These are phyloP conservation scores for Nowickia ferox DNA, from an alignment of 2,888 invertebrate genomes.

Conservation along the genomic window DNA sequence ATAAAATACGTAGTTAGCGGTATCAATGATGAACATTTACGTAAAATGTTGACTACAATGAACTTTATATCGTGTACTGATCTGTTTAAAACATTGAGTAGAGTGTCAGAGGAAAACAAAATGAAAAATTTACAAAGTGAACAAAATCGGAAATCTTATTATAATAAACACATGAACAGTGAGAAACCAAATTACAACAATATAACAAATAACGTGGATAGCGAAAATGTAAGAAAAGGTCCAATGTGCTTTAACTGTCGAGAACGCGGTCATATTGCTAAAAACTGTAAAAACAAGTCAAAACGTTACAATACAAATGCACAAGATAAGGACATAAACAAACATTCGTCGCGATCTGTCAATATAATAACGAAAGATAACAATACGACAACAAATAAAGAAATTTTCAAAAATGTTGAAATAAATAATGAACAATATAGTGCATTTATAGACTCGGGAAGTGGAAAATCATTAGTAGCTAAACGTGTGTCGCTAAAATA, in stretches of 20 bases:
- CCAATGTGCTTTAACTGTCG: background rate
- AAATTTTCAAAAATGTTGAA: too few species aligned
- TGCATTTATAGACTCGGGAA: background rate
- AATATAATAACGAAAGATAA: background rate
- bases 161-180: background rate
- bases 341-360: background rate
- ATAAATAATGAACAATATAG: background rate
- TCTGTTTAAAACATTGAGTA: conserved; percentile 2
- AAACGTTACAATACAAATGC: too few species aligned
- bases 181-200: background rate
- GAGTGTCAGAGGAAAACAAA: conserved; percentile 1
- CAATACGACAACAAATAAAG: background rate
- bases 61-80: background rate
- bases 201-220: background rate
- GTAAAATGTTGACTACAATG: conserved; percentile 4
- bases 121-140: conserved; percentile 6
- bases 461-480: background rate
- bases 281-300: background rate
- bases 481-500: background rate
- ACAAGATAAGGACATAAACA: background rate
- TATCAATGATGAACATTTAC: background rate
- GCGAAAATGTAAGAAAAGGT: background rate
- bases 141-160: background rate
- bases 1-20: background rate
- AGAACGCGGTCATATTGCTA: background rate